Base-by-base conservation (phyloP, 2,888 invertebrate genomes). In the Trisateles emortualis region DNA sequence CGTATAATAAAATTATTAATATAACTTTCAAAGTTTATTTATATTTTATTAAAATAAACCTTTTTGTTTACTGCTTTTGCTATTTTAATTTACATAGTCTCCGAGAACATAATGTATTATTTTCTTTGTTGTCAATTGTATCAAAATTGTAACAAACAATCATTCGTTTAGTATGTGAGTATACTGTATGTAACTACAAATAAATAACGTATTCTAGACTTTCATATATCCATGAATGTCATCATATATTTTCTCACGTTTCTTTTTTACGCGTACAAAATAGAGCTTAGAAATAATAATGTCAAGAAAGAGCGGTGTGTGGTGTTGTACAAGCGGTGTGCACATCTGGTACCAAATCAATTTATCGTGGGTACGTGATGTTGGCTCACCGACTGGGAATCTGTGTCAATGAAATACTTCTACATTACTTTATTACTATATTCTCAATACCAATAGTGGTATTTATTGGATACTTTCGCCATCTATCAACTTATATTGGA, bases 341-440 rank as follows among this genome's bases (percentile, higher is more conserved):
- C 79, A 74, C 86, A 86, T 84, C 84, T 86, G 86, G 73, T 79
- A 72, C 83, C 73, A 73, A 82, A 83, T 82, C 83, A 82, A 84
- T 84, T 84, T 84, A 84, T 86, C 76, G 83, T 64, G 50, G 60
- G 65, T 71, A 84, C 86, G 86, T 86, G 86, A 81, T 69, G 78
- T 72, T 74, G 68, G 70, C 51, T 64, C 64, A 53, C 56, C 57
- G 58, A 59, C 38, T 56, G 66, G 46, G 65, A 67, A 75, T 72
- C 57, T 64, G 67, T 74, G 76, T 70, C 76, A 74, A 65, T 72
- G 70, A 68, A 68, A 76, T 68, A 64, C 68, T 60, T 47, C 54
- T 57, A 63, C 64, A 57, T 66, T 58, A 67, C 71, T 54, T n/a
- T 52, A 64, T 64, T 68, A 57, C 58, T 40, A 60, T 54, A 51